Percentiles rank a stretch among this genome's conserved stretches.
phyloP scores from a whole-genome alignment of 2,888 invertebrate genomes.

The Megamerina dolium region DNA sequence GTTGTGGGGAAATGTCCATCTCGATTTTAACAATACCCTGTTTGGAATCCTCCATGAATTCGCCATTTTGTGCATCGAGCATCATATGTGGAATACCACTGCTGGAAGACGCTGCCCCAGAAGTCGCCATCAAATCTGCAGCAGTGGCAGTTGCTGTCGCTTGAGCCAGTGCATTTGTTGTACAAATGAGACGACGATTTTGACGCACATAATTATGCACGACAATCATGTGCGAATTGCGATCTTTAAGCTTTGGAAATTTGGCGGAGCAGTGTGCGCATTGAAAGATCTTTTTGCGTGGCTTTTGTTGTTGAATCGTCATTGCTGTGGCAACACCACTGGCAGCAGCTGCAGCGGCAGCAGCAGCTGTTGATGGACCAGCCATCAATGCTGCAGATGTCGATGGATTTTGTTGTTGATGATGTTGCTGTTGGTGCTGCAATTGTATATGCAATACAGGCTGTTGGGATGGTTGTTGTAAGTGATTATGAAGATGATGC shows the following conservation, averaged over 20 bases:
- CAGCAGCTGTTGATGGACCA: constrained; percentile 38
- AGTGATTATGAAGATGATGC: constrained; percentile 20
- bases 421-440: constrained; percentile 16
- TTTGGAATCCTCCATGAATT: constrained; percentile 35
- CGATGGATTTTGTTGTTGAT: constrained; percentile 22
- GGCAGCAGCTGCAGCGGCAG: constrained; percentile 21
- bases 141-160: constrained; percentile 9
- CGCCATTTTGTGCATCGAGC: constrained; percentile 19
- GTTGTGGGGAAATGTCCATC: constrained; percentile 28
- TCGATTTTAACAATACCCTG: constrained; percentile 44
- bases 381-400: constrained; percentile 36
- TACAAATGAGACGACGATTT: constrained; percentile 43
- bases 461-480: constrained; percentile 17
- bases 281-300: constrained; percentile 42
- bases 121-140: constrained; percentile 12
- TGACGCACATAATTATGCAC: constrained; percentile 46
- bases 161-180: constrained; percentile 21
- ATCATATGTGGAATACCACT: constrained; percentile 2
- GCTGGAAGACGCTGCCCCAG: constrained; percentile 13
- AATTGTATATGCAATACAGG: no score
- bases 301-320: constrained; percentile 22
- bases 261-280: constrained; percentile 44
- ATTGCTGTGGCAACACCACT: constrained; percentile 19
- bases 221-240: constrained; percentile 45
- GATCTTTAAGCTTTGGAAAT: constrained; percentile 44